A percentile compares a stretch with the other conserved stretches of the same genome.
phyloP scores from a whole-genome alignment of 2,888 invertebrate species.

The Drosophila flavopinicola region DNA sequence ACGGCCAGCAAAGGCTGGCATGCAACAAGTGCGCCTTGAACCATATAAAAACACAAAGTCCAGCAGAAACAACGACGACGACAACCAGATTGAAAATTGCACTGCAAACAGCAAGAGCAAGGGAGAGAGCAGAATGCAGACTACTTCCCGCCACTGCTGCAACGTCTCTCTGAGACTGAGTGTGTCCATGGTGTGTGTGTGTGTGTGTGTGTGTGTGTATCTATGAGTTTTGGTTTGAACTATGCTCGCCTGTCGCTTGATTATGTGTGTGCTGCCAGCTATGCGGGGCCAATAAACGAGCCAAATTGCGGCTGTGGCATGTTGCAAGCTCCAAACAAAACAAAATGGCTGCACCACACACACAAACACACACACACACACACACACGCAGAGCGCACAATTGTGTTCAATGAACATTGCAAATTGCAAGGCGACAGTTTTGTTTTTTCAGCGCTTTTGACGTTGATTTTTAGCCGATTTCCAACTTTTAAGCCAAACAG shows the following conservation, averaged over 20 bases:
- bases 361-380: constrained; percentile 9
- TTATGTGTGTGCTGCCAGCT: constrained; percentile 41
- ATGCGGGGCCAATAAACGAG: constrained; percentile 51
- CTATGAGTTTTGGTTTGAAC: constrained; percentile 22
- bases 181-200: background rate
- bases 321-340: constrained; percentile 61
- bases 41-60: constrained; percentile 31
- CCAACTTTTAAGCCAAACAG: constrained; percentile 33
- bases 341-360: constrained; percentile 70
- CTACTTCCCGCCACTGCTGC: constrained; percentile 30
- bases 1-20: constrained; percentile 45
- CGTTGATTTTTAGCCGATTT: constrained; percentile 39
- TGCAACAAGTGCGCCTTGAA: constrained; percentile 73
- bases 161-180: background rate
- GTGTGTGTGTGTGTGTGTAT: constrained; percentile 18
- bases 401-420: constrained; percentile 40
- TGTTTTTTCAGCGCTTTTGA: constrained; percentile 40
- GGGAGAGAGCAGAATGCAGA: constrained; percentile 26
- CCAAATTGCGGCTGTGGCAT: constrained; percentile 49
- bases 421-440: constrained; percentile 57
- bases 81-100: constrained; percentile 48
- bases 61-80: constrained; percentile 7
- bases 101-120: constrained; percentile 25
- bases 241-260: constrained; percentile 38
- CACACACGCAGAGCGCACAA: background rate